Evolutionary conservation across 2,888 invertebrate genomes (phyloP).

Genomic region (Cerastoderma edule): DNA sequence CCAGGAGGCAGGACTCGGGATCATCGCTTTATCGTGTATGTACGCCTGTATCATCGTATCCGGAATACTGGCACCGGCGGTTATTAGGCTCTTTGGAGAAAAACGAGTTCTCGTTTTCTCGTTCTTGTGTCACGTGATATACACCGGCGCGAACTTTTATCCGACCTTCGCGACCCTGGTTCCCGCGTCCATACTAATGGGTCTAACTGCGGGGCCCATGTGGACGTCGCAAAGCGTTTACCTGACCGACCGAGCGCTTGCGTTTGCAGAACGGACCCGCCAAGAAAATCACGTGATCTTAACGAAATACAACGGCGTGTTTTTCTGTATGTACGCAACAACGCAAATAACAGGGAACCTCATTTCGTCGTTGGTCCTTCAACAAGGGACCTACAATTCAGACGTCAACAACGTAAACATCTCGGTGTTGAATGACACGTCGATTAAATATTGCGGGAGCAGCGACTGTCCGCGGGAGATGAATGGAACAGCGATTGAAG

Average conservation of each 20-base stretch:
- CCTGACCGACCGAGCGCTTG: slow-evolving; percentile 74
- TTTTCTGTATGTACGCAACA: slow-evolving; percentile 77
- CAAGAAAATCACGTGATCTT: slow-evolving; percentile 70
- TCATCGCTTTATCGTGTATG: slow-evolving; percentile 75
- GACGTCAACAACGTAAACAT: slow-evolving; percentile 26
- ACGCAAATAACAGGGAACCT: slow-evolving; percentile 79
- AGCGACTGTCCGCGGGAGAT: slow-evolving; percentile 64
- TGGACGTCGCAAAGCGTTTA: slow-evolving; percentile 81
- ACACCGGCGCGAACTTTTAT: slow-evolving; percentile 77
- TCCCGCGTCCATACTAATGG: slow-evolving; percentile 77
- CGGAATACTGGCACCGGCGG: slow-evolving; percentile 75
- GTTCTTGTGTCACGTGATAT: slow-evolving; percentile 73
- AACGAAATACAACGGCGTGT: slow-evolving; percentile 78
- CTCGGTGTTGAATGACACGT: not conserved
- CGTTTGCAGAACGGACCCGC: slow-evolving; percentile 66
- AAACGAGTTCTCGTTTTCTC: slow-evolving; percentile 74
- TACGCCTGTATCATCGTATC: slow-evolving; percentile 79
- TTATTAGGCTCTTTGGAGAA: slow-evolving; percentile 73
- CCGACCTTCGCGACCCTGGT: slow-evolving; percentile 73
- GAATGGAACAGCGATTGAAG: slow-evolving; percentile 62
- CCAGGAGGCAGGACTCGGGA: slow-evolving; percentile 72
- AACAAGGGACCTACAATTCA: slow-evolving; percentile 62
- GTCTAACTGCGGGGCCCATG: slow-evolving; percentile 75
- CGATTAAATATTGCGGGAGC: slow-evolving; percentile 63
- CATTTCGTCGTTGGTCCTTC: slow-evolving; percentile 77